These are phyloP conservation scores for Helicolenus hilgendorfi DNA, from an alignment of 2,797 vertebrate genomes.

Conservation along the genomic window DNA sequence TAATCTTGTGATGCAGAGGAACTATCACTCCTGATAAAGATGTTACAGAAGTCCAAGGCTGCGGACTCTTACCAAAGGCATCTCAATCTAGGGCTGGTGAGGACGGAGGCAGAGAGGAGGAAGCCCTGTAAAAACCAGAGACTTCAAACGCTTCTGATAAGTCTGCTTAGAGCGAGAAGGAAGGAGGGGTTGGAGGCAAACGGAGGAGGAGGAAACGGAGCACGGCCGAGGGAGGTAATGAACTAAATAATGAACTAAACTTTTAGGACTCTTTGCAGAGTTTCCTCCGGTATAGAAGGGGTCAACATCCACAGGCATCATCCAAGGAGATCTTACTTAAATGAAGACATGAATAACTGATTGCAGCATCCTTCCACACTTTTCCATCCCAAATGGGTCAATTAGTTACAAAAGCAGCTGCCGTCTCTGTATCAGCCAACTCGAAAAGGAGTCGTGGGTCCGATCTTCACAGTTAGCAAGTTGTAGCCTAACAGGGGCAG, in stretches of 20 bases:
- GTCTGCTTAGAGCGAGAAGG: conserved; percentile 23
- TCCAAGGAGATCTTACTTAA: not conserved
- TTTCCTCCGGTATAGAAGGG: not conserved
- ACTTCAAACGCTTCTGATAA: conserved; percentile 61
- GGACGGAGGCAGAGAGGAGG: conserved; percentile 20
- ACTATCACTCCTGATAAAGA: not conserved
- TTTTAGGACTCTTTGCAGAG: not conserved
- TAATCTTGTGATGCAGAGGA: conserved; percentile 12
- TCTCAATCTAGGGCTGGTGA: not conserved
- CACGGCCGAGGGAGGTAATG: conserved; percentile 43
- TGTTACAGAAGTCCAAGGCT: conserved; percentile 10
- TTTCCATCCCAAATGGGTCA: not conserved
- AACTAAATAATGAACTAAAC: conserved; percentile 47
- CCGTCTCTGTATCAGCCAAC: not conserved
- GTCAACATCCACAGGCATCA: not conserved
- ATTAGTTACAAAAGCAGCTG: not conserved
- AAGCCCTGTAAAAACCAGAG: conserved; percentile 25
- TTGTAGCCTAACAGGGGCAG: not conserved
- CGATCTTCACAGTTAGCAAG: not conserved
- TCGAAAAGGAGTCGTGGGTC: not conserved
- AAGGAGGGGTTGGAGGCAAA: conserved; percentile 16
- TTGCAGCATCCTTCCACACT: not conserved
- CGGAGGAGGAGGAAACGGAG: conserved; percentile 46
- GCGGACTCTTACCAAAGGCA: not conserved
- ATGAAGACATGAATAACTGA: not conserved